Conservation (phyloP, 1,140 invertebrate species). For the Akabosia matsudoensis region DNA sequence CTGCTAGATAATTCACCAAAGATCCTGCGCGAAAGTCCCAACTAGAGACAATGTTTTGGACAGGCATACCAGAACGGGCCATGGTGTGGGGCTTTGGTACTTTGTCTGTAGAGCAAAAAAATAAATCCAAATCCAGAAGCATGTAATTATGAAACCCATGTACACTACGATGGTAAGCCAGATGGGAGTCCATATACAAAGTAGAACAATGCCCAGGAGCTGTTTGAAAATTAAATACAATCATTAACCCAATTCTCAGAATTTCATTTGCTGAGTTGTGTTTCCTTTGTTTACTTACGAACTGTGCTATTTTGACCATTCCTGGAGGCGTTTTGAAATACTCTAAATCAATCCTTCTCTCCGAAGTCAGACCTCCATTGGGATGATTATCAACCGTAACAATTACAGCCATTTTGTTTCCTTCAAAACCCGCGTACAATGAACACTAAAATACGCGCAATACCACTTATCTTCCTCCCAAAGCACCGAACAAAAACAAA, state of each 20-base stretch:
- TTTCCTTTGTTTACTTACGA: too few species aligned
- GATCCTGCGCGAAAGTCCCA: too few species aligned
- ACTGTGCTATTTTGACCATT: slow-evolving; percentile 67
- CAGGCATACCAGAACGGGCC: background rate
- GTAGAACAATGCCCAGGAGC: background rate
- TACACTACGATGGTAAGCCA: background rate
- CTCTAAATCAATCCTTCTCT: slow-evolving; percentile 55
- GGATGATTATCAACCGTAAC: slow-evolving; percentile 17
- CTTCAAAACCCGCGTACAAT: too few species aligned
- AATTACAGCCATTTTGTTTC: slow-evolving; percentile 9
- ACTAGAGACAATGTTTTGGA: too few species aligned
- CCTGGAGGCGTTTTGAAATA: slow-evolving; percentile 67
- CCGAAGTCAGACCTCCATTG: background rate
- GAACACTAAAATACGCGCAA: too few species aligned
- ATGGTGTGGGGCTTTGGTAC: background rate
- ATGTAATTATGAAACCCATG: background rate
- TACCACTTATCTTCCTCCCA: too few species aligned
- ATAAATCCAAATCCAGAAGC: background rate
- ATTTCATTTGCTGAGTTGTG: too few species aligned
- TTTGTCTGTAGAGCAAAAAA: background rate
- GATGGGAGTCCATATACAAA: background rate
- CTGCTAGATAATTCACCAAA: background rate
- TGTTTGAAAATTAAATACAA: background rate
- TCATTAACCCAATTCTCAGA: background rate
- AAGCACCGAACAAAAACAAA: too few species aligned